Base-by-base conservation (phyloP, 1,140 invertebrate genomes). In the Drosophila takahashii region DNA sequence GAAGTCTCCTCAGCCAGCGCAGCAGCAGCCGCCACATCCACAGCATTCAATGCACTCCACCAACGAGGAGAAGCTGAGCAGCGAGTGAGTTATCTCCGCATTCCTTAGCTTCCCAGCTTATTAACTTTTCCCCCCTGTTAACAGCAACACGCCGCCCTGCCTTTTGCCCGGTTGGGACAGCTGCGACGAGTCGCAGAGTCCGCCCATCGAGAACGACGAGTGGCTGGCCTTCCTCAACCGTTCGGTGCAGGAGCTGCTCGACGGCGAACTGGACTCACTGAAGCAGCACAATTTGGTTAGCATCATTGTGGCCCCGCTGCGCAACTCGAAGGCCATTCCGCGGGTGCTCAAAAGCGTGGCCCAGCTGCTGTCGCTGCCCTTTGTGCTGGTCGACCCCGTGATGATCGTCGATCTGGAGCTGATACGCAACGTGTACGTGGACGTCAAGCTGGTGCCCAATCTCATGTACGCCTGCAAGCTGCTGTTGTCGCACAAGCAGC, bases 181-280 rank as follows among this genome's bases (percentile, higher is more conserved):
- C 4, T 92, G 90, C 51, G 91, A 92, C 62, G 91, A 92, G 42
- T 92, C 91, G 0, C 91, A 92, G 72, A 94, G 93, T 50, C 93
- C 93, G 36, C 95, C 95, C 6, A 96, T 97, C 52, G 96, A 97
- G 92, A 95, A 96, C 71, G 96, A 97, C 67, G 96, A 97, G 92
- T 97, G 96, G 96, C 93, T 96, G 89, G 94, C 95, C 52, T 95
- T 97, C 93, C 70, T 97, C 4, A 94, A 95, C 81, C 93, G 94
- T 41, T 94, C 95, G 50, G 95, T 95, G 77, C 94, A 93, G 81
- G 95, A 96, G 92, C 93, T 96, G 1, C 95, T 97, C 92, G 94
- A 95, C 41, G 95, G 95, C 0, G 96, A 96, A 91, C 93, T 96
- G 2, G 95, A 94, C 64, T 96, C 95, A 2, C 92, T 96, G 0